These are phyloP conservation scores for Amazonetta brasiliensis DNA, from an alignment of 2,797 vertebrate species.

Conservation along the genomic window DNA sequence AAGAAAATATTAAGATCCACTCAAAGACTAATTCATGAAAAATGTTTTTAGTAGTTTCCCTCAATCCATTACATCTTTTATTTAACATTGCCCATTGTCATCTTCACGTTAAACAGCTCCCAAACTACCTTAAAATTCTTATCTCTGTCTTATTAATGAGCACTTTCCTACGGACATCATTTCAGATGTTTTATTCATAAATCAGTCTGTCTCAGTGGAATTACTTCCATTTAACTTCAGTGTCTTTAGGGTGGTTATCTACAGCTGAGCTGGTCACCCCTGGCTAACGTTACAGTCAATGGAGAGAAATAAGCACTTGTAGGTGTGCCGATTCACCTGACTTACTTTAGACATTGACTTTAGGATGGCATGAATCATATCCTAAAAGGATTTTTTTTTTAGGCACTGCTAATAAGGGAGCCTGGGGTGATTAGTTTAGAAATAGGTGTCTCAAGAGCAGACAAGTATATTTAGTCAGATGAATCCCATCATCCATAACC, in stretches of 20 bases:
- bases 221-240: conserved; percentile 1
- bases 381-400: not conserved
- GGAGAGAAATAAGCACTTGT: not conserved
- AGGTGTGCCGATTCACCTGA: conserved; percentile 6
- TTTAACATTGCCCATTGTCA: not conserved
- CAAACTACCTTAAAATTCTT: not conserved
- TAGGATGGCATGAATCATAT: conserved; percentile 13
- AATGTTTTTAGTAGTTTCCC: not conserved
- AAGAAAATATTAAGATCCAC: conserved; percentile 4
- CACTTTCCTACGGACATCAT: not conserved
- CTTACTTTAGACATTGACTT: conserved; percentile 10
- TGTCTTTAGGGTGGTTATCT: conserved; percentile 13
- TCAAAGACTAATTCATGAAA: not conserved
- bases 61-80: not conserved
- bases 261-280: not conserved
- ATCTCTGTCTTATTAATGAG: not conserved
- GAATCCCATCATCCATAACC: not conserved
- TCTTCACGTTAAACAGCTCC: not conserved
- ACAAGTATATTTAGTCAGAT: not conserved
- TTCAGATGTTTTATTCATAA: conserved; percentile 12
- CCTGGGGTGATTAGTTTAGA: not conserved
- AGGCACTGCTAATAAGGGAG: not conserved
- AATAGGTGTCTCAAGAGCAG: not conserved
- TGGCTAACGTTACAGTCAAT: not conserved
- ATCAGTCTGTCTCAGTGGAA: conserved; percentile 16